These are phyloP conservation scores for Pemphigus obesinymphae DNA, from an alignment of 1,140 invertebrate genomes.

Conservation along the genomic window DNA sequence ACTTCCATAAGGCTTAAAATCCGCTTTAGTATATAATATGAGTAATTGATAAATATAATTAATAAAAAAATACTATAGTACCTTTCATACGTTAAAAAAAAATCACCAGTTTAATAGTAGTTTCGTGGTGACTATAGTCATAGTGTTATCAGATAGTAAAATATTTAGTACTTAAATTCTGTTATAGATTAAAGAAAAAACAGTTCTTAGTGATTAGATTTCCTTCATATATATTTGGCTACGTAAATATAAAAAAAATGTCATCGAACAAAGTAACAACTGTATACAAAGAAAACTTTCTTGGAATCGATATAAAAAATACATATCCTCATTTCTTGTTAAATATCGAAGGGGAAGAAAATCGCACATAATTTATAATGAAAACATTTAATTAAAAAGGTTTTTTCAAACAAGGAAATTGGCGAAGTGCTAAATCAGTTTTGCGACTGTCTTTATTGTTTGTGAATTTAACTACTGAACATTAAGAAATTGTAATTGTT, in stretches of 20 bases:
- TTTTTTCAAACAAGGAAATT: background rate
- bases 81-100: no score
- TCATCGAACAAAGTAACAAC: background rate
- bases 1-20: background rate
- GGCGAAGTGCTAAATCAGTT: background rate
- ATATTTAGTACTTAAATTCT: no score
- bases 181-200: no score
- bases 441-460: background rate
- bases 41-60: no score
- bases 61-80: no score
- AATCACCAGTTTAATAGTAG: no score
- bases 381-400: slow-evolving; percentile 5
- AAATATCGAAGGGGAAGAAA: background rate
- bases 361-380: background rate
- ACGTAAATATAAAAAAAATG: background rate
- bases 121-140: no score
- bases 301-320: background rate
- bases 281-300: background rate
- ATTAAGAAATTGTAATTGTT: slow-evolving; percentile 9
- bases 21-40: no score
- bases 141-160: no score
- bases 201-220: no score
- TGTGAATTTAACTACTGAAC: background rate
- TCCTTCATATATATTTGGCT: background rate
- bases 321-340: background rate